Evolutionary conservation across 2,113 vertebrate genomes (phyloP), one percentile per base, ranked within the genome.

Genomic region (Haemorhous mexicanus): DNA sequence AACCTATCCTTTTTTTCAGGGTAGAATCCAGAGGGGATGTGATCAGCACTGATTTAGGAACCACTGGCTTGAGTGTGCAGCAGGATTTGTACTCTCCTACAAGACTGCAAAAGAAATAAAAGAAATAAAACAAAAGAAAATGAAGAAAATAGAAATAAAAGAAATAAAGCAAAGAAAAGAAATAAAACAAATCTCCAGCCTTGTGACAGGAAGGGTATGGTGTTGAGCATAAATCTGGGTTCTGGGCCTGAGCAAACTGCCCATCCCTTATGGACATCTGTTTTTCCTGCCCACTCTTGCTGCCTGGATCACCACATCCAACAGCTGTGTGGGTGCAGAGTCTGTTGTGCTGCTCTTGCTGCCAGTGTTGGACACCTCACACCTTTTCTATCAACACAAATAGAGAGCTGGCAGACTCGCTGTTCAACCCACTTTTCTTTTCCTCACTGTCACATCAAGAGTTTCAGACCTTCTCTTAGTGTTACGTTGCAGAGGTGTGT

Each of bases 271-370:
- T 4, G 62, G 72, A 28, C 19, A 41, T 89, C 22, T 35, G 19
- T 12, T 89, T 78, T 74, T 78, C 27, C 69, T 74, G 55, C 19
- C 43, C 0, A 1, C 33, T 72, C 15, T 37, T 47, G 46, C 56
- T 70, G 47, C 46, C 66, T 46, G 43, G 39, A 46, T n/a, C 3
- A 8, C 21, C 44, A 50, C 56, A 19, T 68, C 63, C 37, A 46
- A 22, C n/a, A 72, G 23, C 39, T 0, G 0, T 13, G 67, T 61
- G 5, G 2, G 15, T 17, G 43, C 41, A 44, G 61, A 53, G 27
- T 26, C 62, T 79, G 46, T 13, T 21, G 11, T 10, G 32, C 26
- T 62, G 52, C 43, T 82, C 28, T 35, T n/a, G 59, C 58, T 16
- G 28, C 62, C 49, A 30, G 3, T 7, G 13, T 20, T 67, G 83